phyloP scores from a whole-genome alignment of 2,888 invertebrate species.

The Criorhina ranunculi region DNA sequence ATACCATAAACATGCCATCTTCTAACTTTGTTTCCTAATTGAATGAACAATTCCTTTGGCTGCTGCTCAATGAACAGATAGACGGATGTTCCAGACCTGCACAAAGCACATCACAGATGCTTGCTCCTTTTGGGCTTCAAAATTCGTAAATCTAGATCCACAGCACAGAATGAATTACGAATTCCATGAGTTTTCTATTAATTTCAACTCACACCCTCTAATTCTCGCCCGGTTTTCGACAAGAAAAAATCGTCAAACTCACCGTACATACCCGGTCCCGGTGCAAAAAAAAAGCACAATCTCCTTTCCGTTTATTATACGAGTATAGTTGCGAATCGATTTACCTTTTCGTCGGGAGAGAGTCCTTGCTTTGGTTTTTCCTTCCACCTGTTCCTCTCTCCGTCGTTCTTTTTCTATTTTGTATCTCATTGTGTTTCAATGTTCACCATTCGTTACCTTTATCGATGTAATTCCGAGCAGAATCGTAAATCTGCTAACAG shows the following conservation, averaged over 20 bases:
- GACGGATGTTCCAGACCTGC: background rate
- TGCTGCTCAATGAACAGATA: conserved; percentile 30
- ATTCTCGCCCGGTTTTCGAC: background rate
- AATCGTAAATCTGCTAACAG: conserved; percentile 63
- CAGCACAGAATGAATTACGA: conserved; percentile 11
- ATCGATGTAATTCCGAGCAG: conserved; percentile 54
- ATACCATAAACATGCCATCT: conserved; percentile 35
- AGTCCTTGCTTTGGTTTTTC: background rate
- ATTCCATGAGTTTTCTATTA: conserved; percentile 54
- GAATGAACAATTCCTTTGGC: conserved; percentile 48
- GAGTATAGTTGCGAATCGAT: conserved; percentile 55
- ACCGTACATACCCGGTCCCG: background rate
- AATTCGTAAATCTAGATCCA: conserved; percentile 23
- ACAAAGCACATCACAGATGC: background rate
- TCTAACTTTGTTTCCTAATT: conserved; percentile 38
- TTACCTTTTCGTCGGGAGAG: conserved; percentile 31
- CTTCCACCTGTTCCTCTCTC: conserved; percentile 27
- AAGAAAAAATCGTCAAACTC: background rate
- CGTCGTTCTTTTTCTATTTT: conserved; percentile 27
- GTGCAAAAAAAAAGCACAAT: conserved; percentile 24
- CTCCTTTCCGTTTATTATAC: conserved; percentile 51
- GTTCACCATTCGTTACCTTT: conserved; percentile 51
- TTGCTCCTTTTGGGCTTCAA: background rate
- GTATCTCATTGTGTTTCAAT: conserved; percentile 58
- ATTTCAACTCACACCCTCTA: conserved; percentile 31